phyloP scores from a whole-genome alignment of 2,797 vertebrate species.

The Xerus rutilus region DNA sequence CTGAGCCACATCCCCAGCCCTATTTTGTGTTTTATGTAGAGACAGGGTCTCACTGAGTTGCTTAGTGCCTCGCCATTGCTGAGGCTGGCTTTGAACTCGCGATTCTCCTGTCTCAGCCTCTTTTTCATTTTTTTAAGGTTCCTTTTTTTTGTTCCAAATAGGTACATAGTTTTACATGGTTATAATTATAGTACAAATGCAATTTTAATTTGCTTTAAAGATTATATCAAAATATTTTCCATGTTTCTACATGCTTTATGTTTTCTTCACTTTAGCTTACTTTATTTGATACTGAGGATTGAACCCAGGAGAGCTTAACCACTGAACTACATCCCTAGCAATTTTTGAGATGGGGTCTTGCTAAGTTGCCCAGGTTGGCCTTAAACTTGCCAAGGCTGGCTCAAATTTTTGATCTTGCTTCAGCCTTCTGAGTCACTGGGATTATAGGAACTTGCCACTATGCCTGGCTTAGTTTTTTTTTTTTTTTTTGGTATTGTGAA shows the following conservation, averaged over 20 bases:
- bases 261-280: not conserved
- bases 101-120: no score
- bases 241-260: not conserved
- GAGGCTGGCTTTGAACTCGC: no score
- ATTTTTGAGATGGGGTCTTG: not conserved
- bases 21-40: no score
- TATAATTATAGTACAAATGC: not conserved
- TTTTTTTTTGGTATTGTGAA: not conserved
- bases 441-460: not conserved
- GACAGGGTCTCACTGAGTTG: no score
- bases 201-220: conserved; percentile 54
- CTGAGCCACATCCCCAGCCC: no score
- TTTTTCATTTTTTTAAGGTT: conserved; percentile 1
- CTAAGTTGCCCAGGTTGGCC: not conserved
- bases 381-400: not conserved
- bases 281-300: not conserved
- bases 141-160: conserved; percentile 45
- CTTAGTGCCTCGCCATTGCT: no score
- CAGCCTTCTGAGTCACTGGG: not conserved
- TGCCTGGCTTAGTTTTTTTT: not conserved
- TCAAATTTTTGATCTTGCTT: not conserved
- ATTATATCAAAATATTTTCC: conserved; percentile 16
- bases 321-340: not conserved
- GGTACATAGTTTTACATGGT: not conserved
- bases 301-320: not conserved